phyloP scores from a whole-genome alignment of 2,797 vertebrate species.

The Spinus pinus region DNA sequence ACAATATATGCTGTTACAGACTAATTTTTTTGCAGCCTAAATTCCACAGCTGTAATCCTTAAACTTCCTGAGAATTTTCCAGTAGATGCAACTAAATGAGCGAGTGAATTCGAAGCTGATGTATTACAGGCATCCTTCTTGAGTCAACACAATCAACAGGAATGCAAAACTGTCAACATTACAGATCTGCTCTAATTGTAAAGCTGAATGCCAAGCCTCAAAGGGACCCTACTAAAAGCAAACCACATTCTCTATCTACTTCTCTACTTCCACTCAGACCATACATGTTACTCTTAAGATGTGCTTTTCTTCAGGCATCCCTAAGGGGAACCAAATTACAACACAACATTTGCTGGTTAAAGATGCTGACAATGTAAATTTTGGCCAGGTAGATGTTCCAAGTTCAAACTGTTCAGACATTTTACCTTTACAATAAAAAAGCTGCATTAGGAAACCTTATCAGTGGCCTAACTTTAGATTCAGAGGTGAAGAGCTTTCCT shows the following conservation, averaged over 20 bases:
- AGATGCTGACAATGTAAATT: not conserved
- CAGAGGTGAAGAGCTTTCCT: not conserved
- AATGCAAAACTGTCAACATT: not conserved
- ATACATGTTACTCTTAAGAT: not conserved
- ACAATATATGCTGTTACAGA: conserved; percentile 3
- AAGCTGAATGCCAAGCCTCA: not conserved
- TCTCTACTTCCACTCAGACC: not conserved
- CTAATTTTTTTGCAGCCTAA: conserved; percentile 10
- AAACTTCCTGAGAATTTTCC: conserved; percentile 43
- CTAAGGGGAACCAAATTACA: not conserved
- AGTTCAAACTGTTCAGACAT: not conserved
- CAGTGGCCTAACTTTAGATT: not conserved
- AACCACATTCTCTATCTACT: not conserved
- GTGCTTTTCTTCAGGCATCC: not conserved
- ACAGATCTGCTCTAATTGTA: not conserved
- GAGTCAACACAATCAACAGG: conserved; percentile 34
- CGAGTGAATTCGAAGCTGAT: conserved; percentile 1
- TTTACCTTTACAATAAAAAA: not conserved
- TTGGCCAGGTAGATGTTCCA: not conserved
- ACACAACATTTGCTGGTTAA: not conserved
- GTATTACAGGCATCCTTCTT: conserved; percentile 9
- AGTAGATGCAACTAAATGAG: conserved; percentile 32
- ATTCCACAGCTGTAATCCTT: conserved; percentile 34
- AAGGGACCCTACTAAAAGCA: not conserved
- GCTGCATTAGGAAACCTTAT: not conserved